Evolutionary conservation across 2,113 vertebrate species (phyloP).

Genomic region (Micromys minutus): DNA sequence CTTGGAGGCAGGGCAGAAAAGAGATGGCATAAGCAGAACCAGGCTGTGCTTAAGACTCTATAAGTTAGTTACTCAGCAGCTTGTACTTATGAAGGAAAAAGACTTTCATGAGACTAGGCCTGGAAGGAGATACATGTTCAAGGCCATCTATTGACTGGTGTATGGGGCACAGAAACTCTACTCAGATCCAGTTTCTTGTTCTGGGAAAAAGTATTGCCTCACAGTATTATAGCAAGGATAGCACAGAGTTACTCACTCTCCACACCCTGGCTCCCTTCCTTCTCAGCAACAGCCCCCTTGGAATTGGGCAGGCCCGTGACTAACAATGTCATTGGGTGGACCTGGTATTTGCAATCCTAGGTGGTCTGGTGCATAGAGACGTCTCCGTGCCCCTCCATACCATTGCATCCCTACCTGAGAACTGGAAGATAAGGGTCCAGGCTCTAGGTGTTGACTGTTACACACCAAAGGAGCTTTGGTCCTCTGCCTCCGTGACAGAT

Average conservation of each 20-base stretch:
- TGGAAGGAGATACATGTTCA: background rate
- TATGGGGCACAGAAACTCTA: background rate
- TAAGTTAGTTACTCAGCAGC: background rate
- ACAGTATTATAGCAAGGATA: background rate
- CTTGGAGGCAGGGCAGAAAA: background rate
- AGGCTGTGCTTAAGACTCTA: background rate
- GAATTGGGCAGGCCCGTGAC: background rate
- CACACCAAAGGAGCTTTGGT: background rate
- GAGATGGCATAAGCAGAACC: background rate
- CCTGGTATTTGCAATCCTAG: background rate
- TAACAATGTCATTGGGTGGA: background rate
- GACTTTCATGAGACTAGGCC: background rate
- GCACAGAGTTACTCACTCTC: background rate
- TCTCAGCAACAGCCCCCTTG: background rate
- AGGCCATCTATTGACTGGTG: background rate
- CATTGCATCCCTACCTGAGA: background rate
- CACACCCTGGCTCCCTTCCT: background rate
- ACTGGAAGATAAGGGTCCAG: background rate
- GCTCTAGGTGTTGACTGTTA: background rate
- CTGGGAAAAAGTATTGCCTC: background rate
- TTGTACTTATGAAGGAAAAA: background rate
- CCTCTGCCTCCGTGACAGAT: background rate
- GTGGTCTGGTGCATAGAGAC: background rate
- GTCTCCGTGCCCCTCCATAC: no score
- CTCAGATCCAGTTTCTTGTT: background rate